A percentile compares a stretch with the other conserved stretches of the same genome.
Evolutionary conservation across 2,888 invertebrate genomes (phyloP).

Genomic region (Megastigmus dorsalis): DNA sequence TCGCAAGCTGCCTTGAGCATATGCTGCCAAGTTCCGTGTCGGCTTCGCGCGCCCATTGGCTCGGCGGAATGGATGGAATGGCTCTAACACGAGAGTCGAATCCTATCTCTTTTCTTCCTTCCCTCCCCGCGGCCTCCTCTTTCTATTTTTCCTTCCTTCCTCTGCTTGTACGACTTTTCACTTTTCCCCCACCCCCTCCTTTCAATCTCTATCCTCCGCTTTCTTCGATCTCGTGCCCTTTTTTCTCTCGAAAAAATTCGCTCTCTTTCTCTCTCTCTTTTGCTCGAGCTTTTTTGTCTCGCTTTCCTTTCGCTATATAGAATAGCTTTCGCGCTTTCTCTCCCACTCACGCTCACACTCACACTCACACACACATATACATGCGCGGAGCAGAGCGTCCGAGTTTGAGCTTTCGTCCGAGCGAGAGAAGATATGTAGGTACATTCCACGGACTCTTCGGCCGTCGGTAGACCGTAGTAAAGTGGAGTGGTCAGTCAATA

Average conservation of each 20-base stretch:
- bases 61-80: constrained; percentile 54
- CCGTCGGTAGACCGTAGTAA: constrained; percentile 61
- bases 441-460: constrained; percentile 54
- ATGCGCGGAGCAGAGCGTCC: no score
- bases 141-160: background rate
- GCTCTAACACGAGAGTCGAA: constrained; percentile 44
- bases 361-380: no score
- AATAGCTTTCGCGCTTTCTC: background rate
- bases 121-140: no score
- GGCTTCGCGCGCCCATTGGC: constrained; percentile 51
- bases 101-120: constrained; percentile 49
- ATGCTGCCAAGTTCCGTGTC: constrained; percentile 49
- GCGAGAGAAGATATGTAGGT: constrained; percentile 31
- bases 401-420: background rate
- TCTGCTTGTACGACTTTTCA: constrained; percentile 1
- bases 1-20: constrained; percentile 45
- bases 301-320: background rate
- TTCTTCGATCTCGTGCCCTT: no score
- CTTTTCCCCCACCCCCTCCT: constrained; percentile 1
- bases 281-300: constrained; percentile 7
- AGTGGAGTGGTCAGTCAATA: constrained; percentile 73
- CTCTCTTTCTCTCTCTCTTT: background rate
- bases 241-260: no score
- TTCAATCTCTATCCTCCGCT: background rate
- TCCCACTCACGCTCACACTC: no score